Percentiles rank a stretch among this genome's conserved stretches.
These are phyloP conservation scores for Drosophila putrida DNA, from an alignment of 2,888 invertebrate species.

Conservation along the genomic window DNA sequence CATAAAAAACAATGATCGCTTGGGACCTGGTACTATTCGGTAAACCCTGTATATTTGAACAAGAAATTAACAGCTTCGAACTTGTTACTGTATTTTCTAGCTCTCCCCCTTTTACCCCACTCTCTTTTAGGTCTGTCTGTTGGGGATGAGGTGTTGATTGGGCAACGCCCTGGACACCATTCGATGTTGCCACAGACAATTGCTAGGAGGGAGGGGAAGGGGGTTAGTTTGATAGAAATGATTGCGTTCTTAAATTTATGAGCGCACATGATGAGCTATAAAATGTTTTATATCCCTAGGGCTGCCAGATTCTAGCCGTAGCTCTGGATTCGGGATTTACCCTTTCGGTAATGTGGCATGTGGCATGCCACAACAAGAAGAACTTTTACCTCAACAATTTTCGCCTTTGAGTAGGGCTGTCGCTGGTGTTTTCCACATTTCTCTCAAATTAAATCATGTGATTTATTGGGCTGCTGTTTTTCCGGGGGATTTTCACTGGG, in stretches of 20 bases:
- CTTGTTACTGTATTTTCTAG: conserved; percentile 75
- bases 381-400: conserved; percentile 73
- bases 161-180: conserved; percentile 77
- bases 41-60: conserved; percentile 51
- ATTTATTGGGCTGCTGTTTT: conserved; percentile 71
- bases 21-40: conserved; percentile 40
- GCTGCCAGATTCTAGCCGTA: conserved; percentile 24
- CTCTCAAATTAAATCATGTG: conserved; percentile 77
- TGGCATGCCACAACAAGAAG: conserved; percentile 26
- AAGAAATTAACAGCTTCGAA: conserved; percentile 71
- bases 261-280: conserved; percentile 81
- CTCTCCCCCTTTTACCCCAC: background rate
- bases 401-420: conserved; percentile 51
- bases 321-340: conserved; percentile 27
- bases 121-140: conserved; percentile 5
- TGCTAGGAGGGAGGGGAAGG: background rate
- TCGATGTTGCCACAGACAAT: conserved; percentile 20
- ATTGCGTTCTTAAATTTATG: conserved; percentile 78
- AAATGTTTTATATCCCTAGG: conserved; percentile 74
- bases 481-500: conserved; percentile 15
- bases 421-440: conserved; percentile 47
- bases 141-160: conserved; percentile 76
- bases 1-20: conserved; percentile 49
- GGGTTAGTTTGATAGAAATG: conserved; percentile 42
- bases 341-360: conserved; percentile 39